phyloP scores from a whole-genome alignment of 1,140 invertebrate genomes.

The Drosophila littoralis region DNA sequence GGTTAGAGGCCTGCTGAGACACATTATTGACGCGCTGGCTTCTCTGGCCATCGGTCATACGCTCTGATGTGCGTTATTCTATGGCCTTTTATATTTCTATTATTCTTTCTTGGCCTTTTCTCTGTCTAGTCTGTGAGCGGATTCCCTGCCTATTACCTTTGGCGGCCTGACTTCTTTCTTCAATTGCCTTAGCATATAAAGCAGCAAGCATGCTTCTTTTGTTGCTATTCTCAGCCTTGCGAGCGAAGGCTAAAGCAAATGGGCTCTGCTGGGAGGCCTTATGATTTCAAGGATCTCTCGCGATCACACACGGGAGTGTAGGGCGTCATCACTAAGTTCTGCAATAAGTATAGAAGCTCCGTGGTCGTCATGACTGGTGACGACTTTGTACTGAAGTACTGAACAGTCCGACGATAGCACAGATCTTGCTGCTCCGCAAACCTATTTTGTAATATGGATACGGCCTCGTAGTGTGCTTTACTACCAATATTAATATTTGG shows the following conservation, averaged over 20 bases:
- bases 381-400: neutral
- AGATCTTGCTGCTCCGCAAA: neutral
- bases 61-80: too few relatives aligned
- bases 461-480: neutral
- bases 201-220: slow-evolving; percentile 5
- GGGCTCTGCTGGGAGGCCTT: neutral
- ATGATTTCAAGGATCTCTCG: neutral
- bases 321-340: neutral
- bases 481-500: neutral
- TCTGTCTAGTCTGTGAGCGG: too few relatives aligned
- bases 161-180: neutral
- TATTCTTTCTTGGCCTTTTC: neutral
- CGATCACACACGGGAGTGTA: neutral
- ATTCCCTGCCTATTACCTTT: neutral
- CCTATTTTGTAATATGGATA: neutral
- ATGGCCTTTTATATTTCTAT: too few relatives aligned
- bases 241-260: slow-evolving; percentile 12
- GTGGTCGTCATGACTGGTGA: neutral
- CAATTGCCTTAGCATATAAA: neutral
- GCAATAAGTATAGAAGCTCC: neutral
- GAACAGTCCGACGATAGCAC: neutral
- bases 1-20: too few relatives aligned
- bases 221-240: slow-evolving; percentile 4
- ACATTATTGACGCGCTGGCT: too few relatives aligned
- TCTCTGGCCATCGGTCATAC: too few relatives aligned